These are phyloP conservation scores for Clarias platycephalus DNA, from an alignment of 2,797 vertebrate species.

Conservation along the genomic window DNA sequence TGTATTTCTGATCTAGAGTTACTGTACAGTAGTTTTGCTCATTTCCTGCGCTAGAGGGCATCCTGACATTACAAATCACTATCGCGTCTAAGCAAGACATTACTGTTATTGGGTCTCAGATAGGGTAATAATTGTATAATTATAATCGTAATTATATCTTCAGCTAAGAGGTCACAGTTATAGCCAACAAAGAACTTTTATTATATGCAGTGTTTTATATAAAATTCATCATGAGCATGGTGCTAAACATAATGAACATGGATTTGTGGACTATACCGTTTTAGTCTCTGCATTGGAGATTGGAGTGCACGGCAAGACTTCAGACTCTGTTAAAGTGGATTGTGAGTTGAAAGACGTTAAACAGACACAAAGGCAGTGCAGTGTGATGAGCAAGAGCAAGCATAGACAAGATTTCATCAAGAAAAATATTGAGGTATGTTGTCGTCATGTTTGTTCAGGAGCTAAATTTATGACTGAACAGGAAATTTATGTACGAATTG, in stretches of 20 bases:
- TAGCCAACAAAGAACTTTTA: not conserved
- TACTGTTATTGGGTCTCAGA: not conserved
- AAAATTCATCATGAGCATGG: not conserved
- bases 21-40: constrained; percentile 31
- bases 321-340: constrained; percentile 50
- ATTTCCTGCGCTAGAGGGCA: constrained; percentile 66
- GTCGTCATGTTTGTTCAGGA: constrained; percentile 61
- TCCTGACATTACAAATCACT: constrained; percentile 46
- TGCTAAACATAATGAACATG: not conserved
- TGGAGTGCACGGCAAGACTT: constrained; percentile 31
- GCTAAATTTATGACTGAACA: constrained; percentile 27
- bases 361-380: constrained; percentile 56
- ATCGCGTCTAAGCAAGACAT: not conserved
- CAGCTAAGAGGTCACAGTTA: not conserved
- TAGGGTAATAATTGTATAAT: not conserved
- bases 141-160: too few relatives aligned
- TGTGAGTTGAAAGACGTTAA: constrained; percentile 55
- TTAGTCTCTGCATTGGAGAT: constrained; percentile 50
- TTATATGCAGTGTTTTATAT: not conserved
- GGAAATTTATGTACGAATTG: constrained; percentile 16
- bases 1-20: not conserved
- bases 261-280: not conserved
- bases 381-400: constrained; percentile 62
- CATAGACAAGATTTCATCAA: constrained; percentile 83
- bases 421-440: constrained; percentile 90